Percentiles rank a stretch among this genome's conserved stretches.
These are phyloP conservation scores for Tinea trinotella DNA, from an alignment of 2,888 invertebrate genomes.

Conservation along the genomic window DNA sequence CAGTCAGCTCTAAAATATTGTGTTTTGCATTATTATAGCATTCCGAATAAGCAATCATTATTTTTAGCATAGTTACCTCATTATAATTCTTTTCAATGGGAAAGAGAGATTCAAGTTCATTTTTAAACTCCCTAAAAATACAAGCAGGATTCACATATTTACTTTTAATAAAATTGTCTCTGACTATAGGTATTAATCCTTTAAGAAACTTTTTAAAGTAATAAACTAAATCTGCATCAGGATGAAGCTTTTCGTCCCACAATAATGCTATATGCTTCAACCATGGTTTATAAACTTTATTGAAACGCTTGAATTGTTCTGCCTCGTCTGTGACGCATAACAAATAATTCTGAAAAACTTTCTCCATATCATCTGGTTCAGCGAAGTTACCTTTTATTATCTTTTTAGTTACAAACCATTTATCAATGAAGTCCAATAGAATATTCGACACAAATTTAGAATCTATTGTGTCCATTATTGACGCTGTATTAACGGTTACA, in stretches of 20 bases:
- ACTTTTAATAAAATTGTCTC: background rate
- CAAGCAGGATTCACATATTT: background rate
- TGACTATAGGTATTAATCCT: background rate
- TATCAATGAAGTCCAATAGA: constrained; percentile 28
- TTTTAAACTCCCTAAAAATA: background rate
- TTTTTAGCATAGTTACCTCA: constrained; percentile 38
- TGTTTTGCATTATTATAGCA: background rate
- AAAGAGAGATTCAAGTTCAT: background rate
- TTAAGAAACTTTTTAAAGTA: constrained; percentile 3
- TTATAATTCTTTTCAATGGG: constrained; percentile 36
- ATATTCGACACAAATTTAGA: constrained; percentile 35
- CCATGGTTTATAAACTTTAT: constrained; percentile 35
- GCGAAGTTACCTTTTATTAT: background rate
- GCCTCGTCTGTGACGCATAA: constrained; percentile 33
- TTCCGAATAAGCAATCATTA: constrained; percentile 29
- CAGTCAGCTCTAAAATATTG: background rate
- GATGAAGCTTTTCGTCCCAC: constrained; percentile 30
- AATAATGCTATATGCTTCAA: constrained; percentile 31
- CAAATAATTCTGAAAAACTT: constrained; percentile 37
- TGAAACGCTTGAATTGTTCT: constrained; percentile 35
- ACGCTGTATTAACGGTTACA: constrained; percentile 29
- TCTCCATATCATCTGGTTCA: constrained; percentile 24
- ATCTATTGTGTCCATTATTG: constrained; percentile 35
- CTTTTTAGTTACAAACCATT: background rate
- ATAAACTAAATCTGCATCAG: constrained; percentile 21